These are phyloP conservation scores for Ctenicera cuprea DNA, from an alignment of 2,888 invertebrate genomes.

Conservation along the genomic window DNA sequence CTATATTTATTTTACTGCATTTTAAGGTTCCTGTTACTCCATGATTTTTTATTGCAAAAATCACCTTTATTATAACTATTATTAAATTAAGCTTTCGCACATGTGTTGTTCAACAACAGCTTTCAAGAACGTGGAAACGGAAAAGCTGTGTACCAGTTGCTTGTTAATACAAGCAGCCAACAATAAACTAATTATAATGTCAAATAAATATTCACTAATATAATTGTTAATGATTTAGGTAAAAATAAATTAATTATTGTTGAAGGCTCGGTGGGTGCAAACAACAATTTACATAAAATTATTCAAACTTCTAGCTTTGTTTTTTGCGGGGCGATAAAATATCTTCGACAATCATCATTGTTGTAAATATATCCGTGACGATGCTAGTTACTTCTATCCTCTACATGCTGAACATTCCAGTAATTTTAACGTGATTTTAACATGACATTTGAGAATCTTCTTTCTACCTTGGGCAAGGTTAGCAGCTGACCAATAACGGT, in stretches of 20 bases:
- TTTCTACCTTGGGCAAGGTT: slow-evolving; percentile 50
- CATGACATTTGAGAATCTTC: slow-evolving; percentile 49
- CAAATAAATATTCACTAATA: neutral
- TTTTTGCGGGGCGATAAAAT: slow-evolving; percentile 3
- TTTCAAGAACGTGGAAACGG: too few relatives aligned
- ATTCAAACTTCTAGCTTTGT: slow-evolving; percentile 1
- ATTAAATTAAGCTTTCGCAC: too few relatives aligned
- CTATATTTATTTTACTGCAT: too few relatives aligned
- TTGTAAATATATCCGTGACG: slow-evolving; percentile 46
- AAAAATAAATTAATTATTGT: slow-evolving; percentile 27
- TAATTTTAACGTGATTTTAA: too few relatives aligned
- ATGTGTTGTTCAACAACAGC: too few relatives aligned
- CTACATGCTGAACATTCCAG: slow-evolving; percentile 27
- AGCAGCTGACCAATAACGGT: slow-evolving; percentile 42
- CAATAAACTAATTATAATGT: too few relatives aligned
- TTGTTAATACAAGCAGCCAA: too few relatives aligned
- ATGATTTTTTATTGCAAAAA: too few relatives aligned
- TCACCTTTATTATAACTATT: too few relatives aligned
- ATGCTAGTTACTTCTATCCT: slow-evolving; percentile 24
- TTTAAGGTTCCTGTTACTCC: too few relatives aligned
- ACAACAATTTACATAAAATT: slow-evolving; percentile 17
- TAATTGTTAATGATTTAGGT: neutral
- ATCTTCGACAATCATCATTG: slow-evolving; percentile 28
- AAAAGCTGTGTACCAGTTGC: too few relatives aligned
- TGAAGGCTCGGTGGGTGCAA: slow-evolving; percentile 10